A percentile compares a stretch with the other conserved stretches of the same genome.
Conservation (phyloP, 2,888 invertebrate species). For the Ectobius pallidus region DNA sequence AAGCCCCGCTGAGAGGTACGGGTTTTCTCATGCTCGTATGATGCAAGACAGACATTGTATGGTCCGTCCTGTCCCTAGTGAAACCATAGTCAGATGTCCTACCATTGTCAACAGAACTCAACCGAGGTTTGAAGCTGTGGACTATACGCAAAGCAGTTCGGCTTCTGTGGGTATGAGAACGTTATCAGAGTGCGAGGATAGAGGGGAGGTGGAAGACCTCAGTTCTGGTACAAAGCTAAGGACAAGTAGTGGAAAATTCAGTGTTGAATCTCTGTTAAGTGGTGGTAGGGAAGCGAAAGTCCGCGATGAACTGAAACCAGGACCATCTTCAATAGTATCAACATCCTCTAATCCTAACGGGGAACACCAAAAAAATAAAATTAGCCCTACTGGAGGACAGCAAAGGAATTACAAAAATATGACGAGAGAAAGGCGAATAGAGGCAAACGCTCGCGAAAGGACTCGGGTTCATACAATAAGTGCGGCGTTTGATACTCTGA, state of each 20-base stretch:
- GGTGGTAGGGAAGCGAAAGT: neutral
- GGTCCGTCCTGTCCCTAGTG: neutral
- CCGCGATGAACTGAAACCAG: constrained; percentile 8
- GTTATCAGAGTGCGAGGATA: neutral
- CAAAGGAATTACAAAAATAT: constrained; percentile 94
- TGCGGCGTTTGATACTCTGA: constrained; percentile 90
- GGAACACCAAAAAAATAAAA: constrained; percentile 40
- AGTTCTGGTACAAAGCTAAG: neutral
- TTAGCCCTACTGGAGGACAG: constrained; percentile 53
- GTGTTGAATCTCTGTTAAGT: constrained; percentile 37
- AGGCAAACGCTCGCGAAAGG: constrained; percentile 92
- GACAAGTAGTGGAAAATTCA: constrained; percentile 24
- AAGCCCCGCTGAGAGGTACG: neutral
- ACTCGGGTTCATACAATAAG: constrained; percentile 95
- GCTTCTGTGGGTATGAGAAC: neutral
- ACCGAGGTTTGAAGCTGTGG: constrained; percentile 1
- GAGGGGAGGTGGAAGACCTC: neutral
- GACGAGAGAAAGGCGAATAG: constrained; percentile 90
- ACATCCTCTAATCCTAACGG: constrained; percentile 42
- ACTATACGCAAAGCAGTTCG: neutral
- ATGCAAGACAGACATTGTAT: neutral
- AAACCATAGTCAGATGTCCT: neutral
- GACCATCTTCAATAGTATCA: constrained; percentile 33
- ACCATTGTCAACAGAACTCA: neutral
- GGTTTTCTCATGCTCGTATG: neutral